These are phyloP conservation scores for Peromyscus melanophrys DNA, from an alignment of 2,797 vertebrate genomes.

Conservation along the genomic window DNA sequence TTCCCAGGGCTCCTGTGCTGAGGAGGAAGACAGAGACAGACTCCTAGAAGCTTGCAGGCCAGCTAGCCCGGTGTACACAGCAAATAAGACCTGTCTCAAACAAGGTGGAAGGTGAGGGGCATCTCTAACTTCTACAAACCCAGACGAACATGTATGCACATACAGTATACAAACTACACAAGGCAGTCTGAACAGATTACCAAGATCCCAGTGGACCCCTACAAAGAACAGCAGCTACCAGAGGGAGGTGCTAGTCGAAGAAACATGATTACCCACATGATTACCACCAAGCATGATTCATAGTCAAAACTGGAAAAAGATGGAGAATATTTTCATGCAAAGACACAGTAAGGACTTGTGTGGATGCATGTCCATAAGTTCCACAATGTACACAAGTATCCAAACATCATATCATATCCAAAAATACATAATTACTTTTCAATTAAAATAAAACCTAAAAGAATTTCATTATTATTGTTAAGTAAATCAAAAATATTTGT, in stretches of 20 bases:
- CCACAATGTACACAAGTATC: neutral
- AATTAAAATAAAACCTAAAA: slow-evolving; percentile 1
- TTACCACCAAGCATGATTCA: neutral
- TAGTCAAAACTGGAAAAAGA: neutral
- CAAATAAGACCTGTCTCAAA: too few species aligned
- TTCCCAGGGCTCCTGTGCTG: neutral
- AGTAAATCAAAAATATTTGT: neutral
- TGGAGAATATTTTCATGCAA: neutral
- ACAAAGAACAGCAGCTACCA: neutral
- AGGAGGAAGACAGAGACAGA: neutral
- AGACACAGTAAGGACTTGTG: neutral
- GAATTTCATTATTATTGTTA: neutral
- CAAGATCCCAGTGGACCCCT: neutral
- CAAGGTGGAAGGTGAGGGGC: neutral
- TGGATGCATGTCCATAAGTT: neutral
- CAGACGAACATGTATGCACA: neutral
- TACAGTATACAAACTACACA: neutral
- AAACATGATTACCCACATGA: neutral
- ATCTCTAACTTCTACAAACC: neutral
- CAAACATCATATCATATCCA: neutral
- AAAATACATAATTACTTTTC: neutral
- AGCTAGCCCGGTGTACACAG: too few species aligned
- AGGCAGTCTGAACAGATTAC: neutral
- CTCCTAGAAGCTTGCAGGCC: neutral
- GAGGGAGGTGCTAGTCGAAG: neutral